Evolutionary conservation across 2,113 vertebrate species (phyloP), one percentile per base, ranked within the genome.

Genomic region (Mus musculus): DNA sequence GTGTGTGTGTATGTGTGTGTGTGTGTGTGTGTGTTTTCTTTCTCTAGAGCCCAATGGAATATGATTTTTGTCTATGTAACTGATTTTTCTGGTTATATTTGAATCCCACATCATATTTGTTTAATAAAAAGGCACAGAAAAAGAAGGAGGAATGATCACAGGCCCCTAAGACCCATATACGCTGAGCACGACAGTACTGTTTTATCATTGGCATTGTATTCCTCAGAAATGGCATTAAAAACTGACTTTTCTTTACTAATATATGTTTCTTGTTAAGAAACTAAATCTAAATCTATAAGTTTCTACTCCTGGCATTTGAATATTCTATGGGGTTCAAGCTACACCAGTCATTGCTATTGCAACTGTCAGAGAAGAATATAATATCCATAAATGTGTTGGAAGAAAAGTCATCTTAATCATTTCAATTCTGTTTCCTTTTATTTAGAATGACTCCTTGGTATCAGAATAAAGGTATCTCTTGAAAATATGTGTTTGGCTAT

Each of bases 31-130:
- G 52, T n/a, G 28, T 84, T 94, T 75, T 65, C 78, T 77, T 76
- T 93, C 82, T 96, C 69, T 78, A 42, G 76, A 54, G 33, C 3
- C 56, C 22, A 42, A 0, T 78, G 63, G 49, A 95, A 89, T 94
- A 85, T 61, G 65, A 95, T 19, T 95, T 94, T 93, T 88, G 82
- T 73, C 49, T 61, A 49, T 77, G 86, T 71, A 90, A 94, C 90
- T 86, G 46, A 73, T 75, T 59, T 96, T 86, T 14, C n/a, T 95
- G 36, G 33, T 91, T 56, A 84, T 89, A 52, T 88, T 89, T 33
- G 85, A n/a, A 81, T 42, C 17, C 26, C 49, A 22, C 54, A 49
- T 71, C 56, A 56, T 61, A 26, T 94, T 52, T 61, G 91, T 88
- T 95, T 33, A 89, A 73, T 80, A 94, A 95, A 92, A 80, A 91